Evolutionary conservation across 37 sponge, comb jelly and placozoan genomes (phyloP), one percentile per base, ranked within the genome.

Genomic region (Cladorhizidae sp.): DNA sequence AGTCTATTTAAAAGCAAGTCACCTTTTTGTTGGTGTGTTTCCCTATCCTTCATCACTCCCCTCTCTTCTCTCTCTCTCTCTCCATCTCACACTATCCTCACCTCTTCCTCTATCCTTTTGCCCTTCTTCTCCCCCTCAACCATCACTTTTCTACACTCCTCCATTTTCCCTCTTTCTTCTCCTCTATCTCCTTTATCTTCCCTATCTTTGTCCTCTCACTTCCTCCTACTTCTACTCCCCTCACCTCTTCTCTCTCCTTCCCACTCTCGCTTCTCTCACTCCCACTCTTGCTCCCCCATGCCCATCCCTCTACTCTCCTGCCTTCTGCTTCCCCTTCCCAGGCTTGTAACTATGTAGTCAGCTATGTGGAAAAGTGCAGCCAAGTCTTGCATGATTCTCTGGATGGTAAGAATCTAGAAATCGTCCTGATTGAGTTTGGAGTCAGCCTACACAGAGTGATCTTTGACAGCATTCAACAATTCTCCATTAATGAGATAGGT

Each of bases 371-470:
- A 26, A 39, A 67, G 28, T 90, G 87, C 40, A 39, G 70, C 32
- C n/a, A 57, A 35, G 75, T 77, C 37, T 37, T 96, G 33, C 43
- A 72, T 20, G 55, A 68, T 23, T 89, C 87, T 22, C 41, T 96
- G 69, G 97, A 96, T 82, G 97, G 97, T 12, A 94, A 88, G 75
- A 96, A 96, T 61, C 56, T 74, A 45, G 83, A 83, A 31, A 78
- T 71, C 0, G 86, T 88, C 20, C 54, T 94, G 63, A 78, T 76
- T 31, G 97, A 96, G 86, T 84, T 96, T 36, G 97, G 97, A 0
- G 78, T 80, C 26, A 45, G 94, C 43, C 74, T 96, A 14, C 91
- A 94, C 70, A 84, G 86, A 3, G 78, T 88, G 36, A 49, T 96
- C 42, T 85, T 77, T 51, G 94, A 93, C 54, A 89, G 91, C 80